These are phyloP conservation scores for Cantharis nigra DNA, from an alignment of 2,888 invertebrate genomes.

Conservation along the genomic window DNA sequence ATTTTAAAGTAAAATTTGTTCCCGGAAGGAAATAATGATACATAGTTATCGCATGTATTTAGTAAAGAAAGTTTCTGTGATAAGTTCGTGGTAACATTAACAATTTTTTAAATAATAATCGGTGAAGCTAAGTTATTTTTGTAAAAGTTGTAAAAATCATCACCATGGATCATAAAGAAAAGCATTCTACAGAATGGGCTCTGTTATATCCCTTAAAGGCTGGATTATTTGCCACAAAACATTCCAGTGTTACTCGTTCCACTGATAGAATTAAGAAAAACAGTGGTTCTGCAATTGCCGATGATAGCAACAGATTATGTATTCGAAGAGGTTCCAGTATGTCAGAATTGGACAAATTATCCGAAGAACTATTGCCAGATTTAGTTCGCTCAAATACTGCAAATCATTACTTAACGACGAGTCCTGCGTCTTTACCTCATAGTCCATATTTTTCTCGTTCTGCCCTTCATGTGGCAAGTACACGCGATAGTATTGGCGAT, in stretches of 20 bases:
- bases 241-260: slow-evolving; percentile 51
- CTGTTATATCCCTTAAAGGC: slow-evolving; percentile 63
- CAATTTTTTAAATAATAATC: background rate
- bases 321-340: slow-evolving; percentile 74
- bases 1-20: background rate
- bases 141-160: background rate
- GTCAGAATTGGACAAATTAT: slow-evolving; percentile 72
- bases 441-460: slow-evolving; percentile 60
- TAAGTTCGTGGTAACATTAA: background rate
- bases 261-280: slow-evolving; percentile 45
- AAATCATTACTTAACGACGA: slow-evolving; percentile 53
- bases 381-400: slow-evolving; percentile 58
- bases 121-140: background rate
- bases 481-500: slow-evolving; percentile 73
- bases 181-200: slow-evolving; percentile 63
- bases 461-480: slow-evolving; percentile 51
- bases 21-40: background rate
- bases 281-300: slow-evolving; percentile 33
- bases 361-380: slow-evolving; percentile 51
- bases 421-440: slow-evolving; percentile 58
- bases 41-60: background rate
- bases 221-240: slow-evolving; percentile 61
- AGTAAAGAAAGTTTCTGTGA: background rate
- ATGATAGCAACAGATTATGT: slow-evolving; percentile 53
- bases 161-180: slow-evolving; percentile 52